phyloP scores from a whole-genome alignment of 2,797 vertebrate species.

The Trematomus bernacchii region DNA sequence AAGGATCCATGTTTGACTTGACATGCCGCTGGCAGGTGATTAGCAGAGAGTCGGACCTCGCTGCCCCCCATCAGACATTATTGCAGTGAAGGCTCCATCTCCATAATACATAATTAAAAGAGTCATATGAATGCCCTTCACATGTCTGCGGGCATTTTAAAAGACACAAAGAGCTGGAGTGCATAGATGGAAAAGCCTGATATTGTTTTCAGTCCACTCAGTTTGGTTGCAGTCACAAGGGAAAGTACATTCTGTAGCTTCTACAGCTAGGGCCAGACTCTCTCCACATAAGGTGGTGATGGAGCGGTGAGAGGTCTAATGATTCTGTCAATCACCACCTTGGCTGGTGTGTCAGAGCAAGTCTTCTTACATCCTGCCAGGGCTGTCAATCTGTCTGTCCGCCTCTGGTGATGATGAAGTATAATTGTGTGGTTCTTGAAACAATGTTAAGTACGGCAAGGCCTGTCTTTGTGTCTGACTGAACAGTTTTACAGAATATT shows the following conservation, averaged over 20 bases:
- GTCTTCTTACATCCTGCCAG: conserved; percentile 44
- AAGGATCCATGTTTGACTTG: conserved; percentile 64
- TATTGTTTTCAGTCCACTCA: conserved; percentile 19
- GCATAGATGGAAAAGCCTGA: background rate
- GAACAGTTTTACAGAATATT: background rate
- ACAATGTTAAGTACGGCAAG: background rate
- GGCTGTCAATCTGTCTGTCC: conserved; percentile 52
- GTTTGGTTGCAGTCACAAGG: conserved; percentile 13
- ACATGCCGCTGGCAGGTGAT: conserved; percentile 74
- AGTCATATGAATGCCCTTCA: conserved; percentile 70
- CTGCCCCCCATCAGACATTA: conserved; percentile 64
- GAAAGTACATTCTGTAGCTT: conserved; percentile 15
- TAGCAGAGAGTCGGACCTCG: conserved; percentile 59
- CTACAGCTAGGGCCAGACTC: conserved; percentile 20
- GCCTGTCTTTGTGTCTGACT: background rate
- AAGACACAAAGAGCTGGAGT: conserved; percentile 21
- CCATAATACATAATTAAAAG: conserved; percentile 66
- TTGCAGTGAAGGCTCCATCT: conserved; percentile 48
- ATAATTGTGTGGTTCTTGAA: conserved; percentile 29
- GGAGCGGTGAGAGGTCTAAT: conserved; percentile 65
- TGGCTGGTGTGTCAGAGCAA: conserved; percentile 48
- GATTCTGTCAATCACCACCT: conserved; percentile 76
- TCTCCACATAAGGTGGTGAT: conserved; percentile 32
- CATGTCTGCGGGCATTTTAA: conserved; percentile 53
- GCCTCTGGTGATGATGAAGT: conserved; percentile 39